Evolutionary conservation across 2,113 vertebrate genomes (phyloP).

Genomic region (Psophia crepitans): DNA sequence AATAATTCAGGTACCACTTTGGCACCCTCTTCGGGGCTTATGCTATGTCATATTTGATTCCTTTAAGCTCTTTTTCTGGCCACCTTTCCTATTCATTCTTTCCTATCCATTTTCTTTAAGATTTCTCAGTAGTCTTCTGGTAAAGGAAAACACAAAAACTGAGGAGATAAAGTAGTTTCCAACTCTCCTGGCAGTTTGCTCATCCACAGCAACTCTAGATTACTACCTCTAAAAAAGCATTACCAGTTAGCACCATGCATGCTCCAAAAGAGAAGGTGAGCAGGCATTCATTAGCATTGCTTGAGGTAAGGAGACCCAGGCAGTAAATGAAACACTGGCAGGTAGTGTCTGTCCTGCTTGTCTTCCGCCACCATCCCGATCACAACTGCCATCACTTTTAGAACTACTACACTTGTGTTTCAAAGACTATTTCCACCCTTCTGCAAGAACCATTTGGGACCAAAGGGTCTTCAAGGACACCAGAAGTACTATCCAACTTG

Average conservation of each 20-base stretch:
- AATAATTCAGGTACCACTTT: slow-evolving; percentile 13
- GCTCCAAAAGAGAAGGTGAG: neutral
- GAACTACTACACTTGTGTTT: neutral
- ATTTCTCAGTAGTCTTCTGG: neutral
- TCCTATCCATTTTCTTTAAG: neutral
- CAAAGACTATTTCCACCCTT: neutral
- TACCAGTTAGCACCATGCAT: neutral
- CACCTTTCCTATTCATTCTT: neutral
- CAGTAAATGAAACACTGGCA: neutral
- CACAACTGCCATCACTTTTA: neutral
- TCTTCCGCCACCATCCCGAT: neutral
- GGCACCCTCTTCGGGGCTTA: neutral
- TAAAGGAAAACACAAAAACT: neutral
- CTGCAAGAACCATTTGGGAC: neutral
- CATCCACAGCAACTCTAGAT: neutral
- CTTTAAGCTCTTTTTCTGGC: neutral
- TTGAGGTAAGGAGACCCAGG: neutral
- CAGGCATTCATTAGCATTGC: neutral
- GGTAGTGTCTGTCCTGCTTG: neutral
- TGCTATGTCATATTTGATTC: neutral
- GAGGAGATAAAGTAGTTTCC: neutral
- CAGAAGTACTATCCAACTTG: neutral
- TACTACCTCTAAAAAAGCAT: neutral
- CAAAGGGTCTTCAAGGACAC: neutral
- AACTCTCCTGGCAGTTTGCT: neutral